Percentiles rank a stretch among this genome's conserved stretches.
Conservation (phyloP, 2,888 invertebrate species). For the Vanessa cardui region DNA sequence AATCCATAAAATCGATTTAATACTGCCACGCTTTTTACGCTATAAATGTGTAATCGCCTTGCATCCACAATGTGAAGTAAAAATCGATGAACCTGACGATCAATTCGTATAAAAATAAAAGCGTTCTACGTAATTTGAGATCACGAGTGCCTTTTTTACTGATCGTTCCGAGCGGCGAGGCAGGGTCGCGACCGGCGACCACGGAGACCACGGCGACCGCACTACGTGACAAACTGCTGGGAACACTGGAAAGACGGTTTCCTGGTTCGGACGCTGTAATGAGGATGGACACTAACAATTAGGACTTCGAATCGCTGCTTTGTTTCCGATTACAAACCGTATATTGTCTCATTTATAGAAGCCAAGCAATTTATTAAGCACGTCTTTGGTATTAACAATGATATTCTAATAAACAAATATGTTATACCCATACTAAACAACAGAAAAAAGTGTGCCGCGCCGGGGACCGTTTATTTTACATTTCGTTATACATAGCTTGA, state of each 20-base stretch:
- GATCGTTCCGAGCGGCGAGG: slow-evolving; percentile 62
- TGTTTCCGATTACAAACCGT: slow-evolving; percentile 7
- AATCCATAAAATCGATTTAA: background rate
- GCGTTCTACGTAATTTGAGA: slow-evolving; percentile 63
- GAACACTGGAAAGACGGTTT: slow-evolving; percentile 58
- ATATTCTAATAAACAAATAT: no score
- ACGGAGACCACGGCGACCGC: slow-evolving; percentile 47
- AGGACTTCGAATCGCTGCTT: slow-evolving; percentile 14
- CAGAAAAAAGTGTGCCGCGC: no score
- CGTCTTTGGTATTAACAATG: no score
- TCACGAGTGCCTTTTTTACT: slow-evolving; percentile 55
- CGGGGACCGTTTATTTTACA: no score
- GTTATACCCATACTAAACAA: no score
- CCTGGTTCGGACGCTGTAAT: slow-evolving; percentile 48
- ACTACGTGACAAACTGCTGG: slow-evolving; percentile 66
- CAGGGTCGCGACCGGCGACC: slow-evolving; percentile 63
- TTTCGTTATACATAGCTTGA: no score
- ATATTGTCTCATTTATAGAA: background rate
- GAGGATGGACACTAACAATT: slow-evolving; percentile 31
- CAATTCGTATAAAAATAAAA: slow-evolving; percentile 65
- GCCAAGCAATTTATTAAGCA: no score
- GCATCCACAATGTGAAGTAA: slow-evolving; percentile 32
- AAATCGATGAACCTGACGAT: slow-evolving; percentile 58
- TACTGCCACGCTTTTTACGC: background rate
- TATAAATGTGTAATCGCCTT: slow-evolving; percentile 30